Evolutionary conservation across 2,797 vertebrate species (phyloP).

Genomic region (Ciconia nigra): DNA sequence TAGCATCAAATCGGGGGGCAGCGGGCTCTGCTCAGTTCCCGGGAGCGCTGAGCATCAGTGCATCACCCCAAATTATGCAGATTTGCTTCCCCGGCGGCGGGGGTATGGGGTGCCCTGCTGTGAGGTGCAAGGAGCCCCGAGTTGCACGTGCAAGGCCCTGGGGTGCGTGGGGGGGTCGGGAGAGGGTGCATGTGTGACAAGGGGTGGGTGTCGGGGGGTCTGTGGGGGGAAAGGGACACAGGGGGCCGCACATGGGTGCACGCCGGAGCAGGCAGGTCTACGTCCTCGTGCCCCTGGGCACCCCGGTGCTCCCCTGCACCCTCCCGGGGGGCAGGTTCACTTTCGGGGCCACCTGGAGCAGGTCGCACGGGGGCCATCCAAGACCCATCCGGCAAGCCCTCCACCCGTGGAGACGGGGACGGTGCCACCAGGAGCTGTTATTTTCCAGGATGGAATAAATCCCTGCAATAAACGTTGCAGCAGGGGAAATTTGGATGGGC

Average conservation of each 20-base stretch:
- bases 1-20: background rate
- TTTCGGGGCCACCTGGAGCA: background rate
- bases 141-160: background rate
- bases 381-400: background rate
- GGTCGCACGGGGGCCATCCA: no score
- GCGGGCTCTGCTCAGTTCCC: background rate
- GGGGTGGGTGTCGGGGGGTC: background rate
- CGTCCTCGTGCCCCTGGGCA: fast-evolving
- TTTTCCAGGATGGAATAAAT: constrained; percentile 70
- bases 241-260: background rate
- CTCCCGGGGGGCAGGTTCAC: fast-evolving
- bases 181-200: background rate
- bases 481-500: background rate
- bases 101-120: no score
- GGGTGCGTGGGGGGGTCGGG: background rate
- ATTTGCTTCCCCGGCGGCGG: background rate
- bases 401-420: fast-evolving
- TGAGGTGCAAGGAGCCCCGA: background rate
- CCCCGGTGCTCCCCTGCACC: background rate
- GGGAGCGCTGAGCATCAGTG: fast-evolving
- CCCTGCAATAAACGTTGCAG: background rate
- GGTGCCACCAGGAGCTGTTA: background rate
- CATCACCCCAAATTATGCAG: background rate
- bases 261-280: fast-evolving
- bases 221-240: background rate